These are phyloP conservation scores for Coenonympha arcania DNA, from an alignment of 2,888 invertebrate genomes.

Conservation along the genomic window DNA sequence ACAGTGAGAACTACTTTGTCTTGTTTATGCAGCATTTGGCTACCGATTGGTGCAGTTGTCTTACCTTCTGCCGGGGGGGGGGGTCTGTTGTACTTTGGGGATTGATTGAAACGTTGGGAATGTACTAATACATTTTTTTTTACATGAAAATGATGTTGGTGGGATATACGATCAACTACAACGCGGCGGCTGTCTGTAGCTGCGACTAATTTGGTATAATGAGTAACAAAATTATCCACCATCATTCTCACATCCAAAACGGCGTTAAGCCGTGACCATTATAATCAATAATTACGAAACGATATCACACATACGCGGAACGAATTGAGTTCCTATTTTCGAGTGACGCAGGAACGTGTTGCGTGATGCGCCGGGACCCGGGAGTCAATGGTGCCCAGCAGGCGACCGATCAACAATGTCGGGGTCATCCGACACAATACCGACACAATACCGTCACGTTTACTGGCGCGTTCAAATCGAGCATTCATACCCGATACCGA, in stretches of 20 bases:
- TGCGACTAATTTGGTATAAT: slow-evolving; percentile 16
- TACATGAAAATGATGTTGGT: too few species aligned
- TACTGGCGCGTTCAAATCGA: slow-evolving; percentile 65
- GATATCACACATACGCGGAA: slow-evolving; percentile 59
- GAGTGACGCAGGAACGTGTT: slow-evolving; percentile 33
- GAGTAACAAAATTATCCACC: slow-evolving; percentile 14
- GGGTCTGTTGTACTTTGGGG: too few species aligned
- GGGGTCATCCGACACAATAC: slow-evolving; percentile 68
- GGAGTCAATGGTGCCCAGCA: slow-evolving; percentile 51
- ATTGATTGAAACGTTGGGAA: too few species aligned
- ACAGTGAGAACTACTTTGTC: too few species aligned
- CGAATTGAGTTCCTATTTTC: slow-evolving; percentile 56
- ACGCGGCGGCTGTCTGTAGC: slow-evolving; percentile 1
- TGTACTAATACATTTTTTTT: too few species aligned
- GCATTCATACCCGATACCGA: slow-evolving; percentile 68
- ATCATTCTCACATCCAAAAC: slow-evolving; percentile 17
- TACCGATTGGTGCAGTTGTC: too few species aligned
- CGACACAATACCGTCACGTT: slow-evolving; percentile 66
- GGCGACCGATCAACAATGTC: slow-evolving; percentile 50
- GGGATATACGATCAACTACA: neutral
- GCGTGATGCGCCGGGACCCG: too few species aligned
- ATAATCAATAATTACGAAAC: slow-evolving; percentile 71
- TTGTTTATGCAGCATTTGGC: too few species aligned
- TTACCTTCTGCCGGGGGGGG: too few species aligned
- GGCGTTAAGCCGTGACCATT: slow-evolving; percentile 53